Percentiles rank a stretch among this genome's conserved stretches.
Evolutionary conservation across 2,888 invertebrate genomes (phyloP).

Genomic region (Cephus nigrinus): DNA sequence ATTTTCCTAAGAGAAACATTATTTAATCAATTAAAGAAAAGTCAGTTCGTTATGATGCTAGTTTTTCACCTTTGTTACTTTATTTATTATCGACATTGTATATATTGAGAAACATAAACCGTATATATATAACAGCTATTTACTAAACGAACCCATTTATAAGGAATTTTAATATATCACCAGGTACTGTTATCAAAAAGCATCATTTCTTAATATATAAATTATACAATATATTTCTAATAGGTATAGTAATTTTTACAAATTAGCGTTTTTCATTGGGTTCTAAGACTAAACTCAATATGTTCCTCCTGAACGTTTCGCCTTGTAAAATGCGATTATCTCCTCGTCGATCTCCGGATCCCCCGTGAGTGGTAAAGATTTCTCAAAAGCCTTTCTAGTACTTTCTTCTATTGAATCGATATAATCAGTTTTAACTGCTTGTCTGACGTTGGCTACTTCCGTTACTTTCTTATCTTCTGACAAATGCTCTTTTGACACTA

Average conservation of each 20-base stretch:
- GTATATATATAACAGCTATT: neutral
- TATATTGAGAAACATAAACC: neutral
- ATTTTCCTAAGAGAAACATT: neutral
- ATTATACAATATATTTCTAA: neutral
- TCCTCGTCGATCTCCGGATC: slow-evolving; percentile 68
- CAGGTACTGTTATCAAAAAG: neutral
- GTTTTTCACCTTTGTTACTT: neutral
- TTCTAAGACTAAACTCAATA: slow-evolving; percentile 27
- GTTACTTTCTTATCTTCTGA: neutral
- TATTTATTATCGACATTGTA: neutral
- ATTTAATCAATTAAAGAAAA: neutral
- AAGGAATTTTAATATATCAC: neutral
- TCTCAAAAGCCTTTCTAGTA: slow-evolving; percentile 51
- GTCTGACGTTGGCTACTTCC: neutral
- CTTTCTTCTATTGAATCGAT: slow-evolving; percentile 8
- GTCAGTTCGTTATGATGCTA: neutral
- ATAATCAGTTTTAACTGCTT: neutral
- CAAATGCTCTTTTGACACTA: neutral
- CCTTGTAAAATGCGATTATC: slow-evolving; percentile 67
- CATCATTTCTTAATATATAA: neutral
- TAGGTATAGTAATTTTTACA: too few relatives aligned
- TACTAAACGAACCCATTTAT: neutral
- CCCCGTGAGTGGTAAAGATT: slow-evolving; percentile 66
- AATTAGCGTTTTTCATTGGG: neutral
- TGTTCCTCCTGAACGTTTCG: slow-evolving; percentile 38